Percentiles rank a stretch among this genome's conserved stretches.
phyloP scores from a whole-genome alignment of 1,140 invertebrate genomes.

The Grapholita molesta region DNA sequence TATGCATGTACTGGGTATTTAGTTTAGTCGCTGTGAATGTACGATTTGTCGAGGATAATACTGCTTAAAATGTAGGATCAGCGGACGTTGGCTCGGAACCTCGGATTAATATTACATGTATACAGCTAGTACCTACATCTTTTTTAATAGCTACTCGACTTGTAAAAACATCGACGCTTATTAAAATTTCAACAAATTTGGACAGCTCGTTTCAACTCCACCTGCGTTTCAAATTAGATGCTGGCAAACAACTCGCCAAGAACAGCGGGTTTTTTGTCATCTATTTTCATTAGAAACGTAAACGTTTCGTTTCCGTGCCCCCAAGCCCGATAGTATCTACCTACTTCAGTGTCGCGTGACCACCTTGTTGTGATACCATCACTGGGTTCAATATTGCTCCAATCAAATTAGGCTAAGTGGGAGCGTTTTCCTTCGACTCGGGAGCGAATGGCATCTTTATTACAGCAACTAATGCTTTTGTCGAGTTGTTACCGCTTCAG shows the following conservation, averaged over 20 bases:
- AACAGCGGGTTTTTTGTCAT: neutral
- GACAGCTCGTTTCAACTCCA: neutral
- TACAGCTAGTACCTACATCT: neutral
- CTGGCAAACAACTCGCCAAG: neutral
- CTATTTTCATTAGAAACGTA: neutral
- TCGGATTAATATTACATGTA: neutral
- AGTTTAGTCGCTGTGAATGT: conserved; percentile 5
- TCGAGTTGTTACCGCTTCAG: neutral
- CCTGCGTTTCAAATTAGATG: conserved; percentile 7
- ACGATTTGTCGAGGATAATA: conserved; percentile 3
- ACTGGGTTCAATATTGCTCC: neutral
- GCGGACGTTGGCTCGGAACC: neutral
- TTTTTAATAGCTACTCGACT: neutral
- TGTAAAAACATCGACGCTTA: neutral
- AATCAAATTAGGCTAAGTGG: conserved; percentile 17
- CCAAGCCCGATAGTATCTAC: neutral
- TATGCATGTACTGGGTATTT: conserved; percentile 12
- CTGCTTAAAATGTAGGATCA: neutral
- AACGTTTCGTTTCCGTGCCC: conserved; percentile 1
- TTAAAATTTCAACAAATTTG: neutral
- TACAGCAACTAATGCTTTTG: conserved; percentile 3
- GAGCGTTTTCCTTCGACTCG: conserved; percentile 7
- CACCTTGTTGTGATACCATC: conserved; percentile 10
- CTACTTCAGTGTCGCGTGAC: neutral
- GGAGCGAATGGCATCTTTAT: conserved; percentile 13